Conservation (phyloP, 2,888 invertebrate genomes). For the Trimorus sp. region DNA sequence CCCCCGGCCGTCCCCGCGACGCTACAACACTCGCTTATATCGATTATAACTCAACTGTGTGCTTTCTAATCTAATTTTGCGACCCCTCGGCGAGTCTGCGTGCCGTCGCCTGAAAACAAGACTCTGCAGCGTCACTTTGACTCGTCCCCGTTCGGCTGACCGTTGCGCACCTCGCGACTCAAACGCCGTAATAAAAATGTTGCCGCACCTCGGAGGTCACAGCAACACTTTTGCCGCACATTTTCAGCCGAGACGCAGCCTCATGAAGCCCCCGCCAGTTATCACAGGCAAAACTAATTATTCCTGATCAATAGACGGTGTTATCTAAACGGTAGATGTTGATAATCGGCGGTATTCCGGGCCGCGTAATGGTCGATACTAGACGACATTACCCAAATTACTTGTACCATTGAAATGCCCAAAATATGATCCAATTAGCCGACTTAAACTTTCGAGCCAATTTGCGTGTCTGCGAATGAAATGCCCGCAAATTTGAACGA, state of each 20-base stretch:
- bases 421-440: background rate
- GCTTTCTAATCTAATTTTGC: constrained; percentile 75
- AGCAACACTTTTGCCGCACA: background rate
- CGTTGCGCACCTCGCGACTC: constrained; percentile 30
- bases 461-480: background rate
- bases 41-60: constrained; percentile 76
- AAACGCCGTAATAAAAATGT: background rate
- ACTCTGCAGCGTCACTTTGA: constrained; percentile 39
- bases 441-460: background rate
- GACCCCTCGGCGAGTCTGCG: constrained; percentile 56
- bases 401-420: background rate
- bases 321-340: too few species aligned
- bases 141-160: constrained; percentile 40
- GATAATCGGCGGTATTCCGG: too few species aligned
- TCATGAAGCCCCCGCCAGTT: background rate
- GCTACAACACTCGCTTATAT: constrained; percentile 72
- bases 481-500: background rate
- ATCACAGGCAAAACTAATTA: background rate
- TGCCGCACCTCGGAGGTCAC: background rate
- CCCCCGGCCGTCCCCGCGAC: constrained; percentile 55
- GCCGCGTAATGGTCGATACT: too few species aligned
- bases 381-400: background rate
- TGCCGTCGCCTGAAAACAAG: constrained; percentile 55
- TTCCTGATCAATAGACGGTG: background rate
- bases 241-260: background rate